Evolutionary conservation across 2,113 vertebrate genomes (phyloP), one percentile per base, ranked within the genome.

Genomic region (Lepus europaeus): DNA sequence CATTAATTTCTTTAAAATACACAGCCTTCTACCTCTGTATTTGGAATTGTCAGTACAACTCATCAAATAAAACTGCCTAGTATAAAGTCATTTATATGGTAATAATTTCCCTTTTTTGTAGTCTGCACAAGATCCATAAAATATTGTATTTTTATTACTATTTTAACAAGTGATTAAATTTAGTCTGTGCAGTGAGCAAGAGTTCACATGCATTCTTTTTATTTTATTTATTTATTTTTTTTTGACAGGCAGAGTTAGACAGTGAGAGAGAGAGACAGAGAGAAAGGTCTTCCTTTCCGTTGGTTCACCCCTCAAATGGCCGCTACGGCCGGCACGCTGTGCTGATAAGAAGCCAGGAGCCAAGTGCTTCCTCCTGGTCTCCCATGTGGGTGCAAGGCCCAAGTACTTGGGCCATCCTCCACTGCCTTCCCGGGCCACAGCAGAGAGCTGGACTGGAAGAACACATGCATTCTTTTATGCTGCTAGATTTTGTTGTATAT

Each of bases 61-160:
- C 98, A 98, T 98, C 97, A 45, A 98, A 98, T 98, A 97, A 98
- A 98, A 98, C 98, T 98, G 98, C 98, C 98, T 98, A 98, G 98
- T 98, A 98, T 98, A 98, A 97, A 98, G 98, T 99, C 98, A 98
- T 98, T 98, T 98, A 98, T 98, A 98, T 98, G 98, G 98, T 98
- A 98, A 98, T 99, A 98, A 98, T 98, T 98, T 98, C 98, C 98
- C 98, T 99, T 97, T 99, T 99, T 99, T 99, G 98, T 99, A 99
- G 98, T 99, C 98, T 99, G 98, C 98, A 98, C 98, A 99, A 99
- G 98, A 98, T 99, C 99, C 99, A 99, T 99, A 98, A 99, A 99
- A 99, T 99, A 99, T 99, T 99, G 99, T 99, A 99, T 99, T 99
- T 99, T 99, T 99, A 99, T 99, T 99, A 99, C 99, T 99, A 99